phyloP scores from a whole-genome alignment of 2,888 invertebrate genomes.

The Petrolisthes manimaculis region DNA sequence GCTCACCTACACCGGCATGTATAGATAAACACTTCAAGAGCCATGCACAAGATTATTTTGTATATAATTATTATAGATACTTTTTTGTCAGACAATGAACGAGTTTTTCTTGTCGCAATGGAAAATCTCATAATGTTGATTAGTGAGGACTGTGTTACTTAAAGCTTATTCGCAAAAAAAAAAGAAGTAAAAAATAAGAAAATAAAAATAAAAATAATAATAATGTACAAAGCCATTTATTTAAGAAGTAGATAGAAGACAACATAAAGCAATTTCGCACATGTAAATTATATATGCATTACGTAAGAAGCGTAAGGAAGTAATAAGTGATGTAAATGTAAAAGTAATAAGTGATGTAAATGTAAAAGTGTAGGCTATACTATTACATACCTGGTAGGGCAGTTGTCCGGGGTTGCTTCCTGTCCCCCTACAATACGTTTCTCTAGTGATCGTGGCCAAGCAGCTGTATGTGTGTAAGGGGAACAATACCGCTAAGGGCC shows the following conservation, averaged over 20 bases:
- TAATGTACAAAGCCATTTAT: too few species aligned
- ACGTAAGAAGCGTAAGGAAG: too few species aligned
- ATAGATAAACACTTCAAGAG: background rate
- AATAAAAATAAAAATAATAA: background rate
- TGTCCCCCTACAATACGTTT: background rate
- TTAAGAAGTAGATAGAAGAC: too few species aligned
- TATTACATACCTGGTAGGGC: background rate
- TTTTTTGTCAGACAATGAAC: background rate
- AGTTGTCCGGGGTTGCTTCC: background rate
- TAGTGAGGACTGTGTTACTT: background rate
- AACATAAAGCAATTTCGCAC: too few species aligned
- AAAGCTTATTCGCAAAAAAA: background rate
- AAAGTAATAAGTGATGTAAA: too few species aligned
- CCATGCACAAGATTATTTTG: background rate
- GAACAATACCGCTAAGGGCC: too few species aligned
- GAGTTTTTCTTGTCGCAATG: background rate
- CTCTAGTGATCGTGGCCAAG: too few species aligned
- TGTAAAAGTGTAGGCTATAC: background rate
- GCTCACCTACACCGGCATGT: conserved; percentile 37
- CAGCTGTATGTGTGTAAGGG: too few species aligned
- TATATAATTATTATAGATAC: background rate
- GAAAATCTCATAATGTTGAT: background rate
- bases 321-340: too few species aligned
- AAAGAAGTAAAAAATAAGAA: background rate
- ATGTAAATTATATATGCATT: too few species aligned